Evolutionary conservation across 1,140 invertebrate species (phyloP).

Genomic region (Hydropsyche tenuis): DNA sequence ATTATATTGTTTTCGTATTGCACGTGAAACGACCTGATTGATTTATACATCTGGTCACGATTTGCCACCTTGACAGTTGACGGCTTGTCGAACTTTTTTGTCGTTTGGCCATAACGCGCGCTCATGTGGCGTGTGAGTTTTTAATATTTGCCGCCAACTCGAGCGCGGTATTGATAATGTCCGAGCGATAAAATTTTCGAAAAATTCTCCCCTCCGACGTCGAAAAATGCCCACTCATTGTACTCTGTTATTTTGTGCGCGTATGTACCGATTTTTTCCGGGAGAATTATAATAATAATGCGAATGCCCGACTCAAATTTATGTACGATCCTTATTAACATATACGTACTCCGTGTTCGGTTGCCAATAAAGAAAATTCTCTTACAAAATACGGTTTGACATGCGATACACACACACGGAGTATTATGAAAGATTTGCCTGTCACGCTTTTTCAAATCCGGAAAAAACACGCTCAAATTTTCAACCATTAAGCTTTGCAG

Average conservation of each 20-base stretch:
- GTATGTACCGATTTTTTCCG: neutral
- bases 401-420: slow-evolving; percentile 10
- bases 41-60: too few species aligned
- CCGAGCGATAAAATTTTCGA: slow-evolving; percentile 15
- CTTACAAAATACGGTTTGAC: slow-evolving; percentile 19
- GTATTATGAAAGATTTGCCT: too few species aligned
- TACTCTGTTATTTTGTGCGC: neutral
- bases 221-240: neutral
- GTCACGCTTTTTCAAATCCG: too few species aligned
- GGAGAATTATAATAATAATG: slow-evolving; percentile 19
- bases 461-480: too few species aligned
- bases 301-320: slow-evolving; percentile 7
- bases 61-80: too few species aligned
- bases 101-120: neutral
- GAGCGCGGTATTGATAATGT: neutral
- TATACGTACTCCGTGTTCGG: slow-evolving; percentile 16
- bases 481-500: too few species aligned
- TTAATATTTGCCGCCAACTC: slow-evolving; percentile 17
- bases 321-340: slow-evolving; percentile 25
- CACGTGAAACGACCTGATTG: too few species aligned
- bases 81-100: too few species aligned
- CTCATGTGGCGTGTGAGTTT: neutral
- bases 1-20: too few species aligned
- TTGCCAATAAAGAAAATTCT: slow-evolving; percentile 16
- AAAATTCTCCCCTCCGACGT: neutral